Conservation (phyloP, 2,113 vertebrate genomes). For the Phocoena phocoena region DNA sequence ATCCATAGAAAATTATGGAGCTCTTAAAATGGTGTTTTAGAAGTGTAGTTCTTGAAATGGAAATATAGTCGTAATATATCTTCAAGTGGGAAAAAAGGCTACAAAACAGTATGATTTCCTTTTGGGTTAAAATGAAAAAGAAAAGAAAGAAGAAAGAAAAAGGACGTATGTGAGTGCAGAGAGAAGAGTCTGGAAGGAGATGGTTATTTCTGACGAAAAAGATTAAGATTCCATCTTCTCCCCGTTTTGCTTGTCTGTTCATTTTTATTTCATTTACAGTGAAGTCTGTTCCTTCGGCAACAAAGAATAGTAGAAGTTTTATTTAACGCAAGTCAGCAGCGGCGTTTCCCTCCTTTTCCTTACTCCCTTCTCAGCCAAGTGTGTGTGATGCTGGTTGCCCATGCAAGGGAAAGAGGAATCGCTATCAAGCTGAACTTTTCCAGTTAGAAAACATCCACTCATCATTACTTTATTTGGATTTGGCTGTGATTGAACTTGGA, state of each 20-base stretch:
- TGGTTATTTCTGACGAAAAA: not conserved
- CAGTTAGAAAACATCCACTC: not conserved
- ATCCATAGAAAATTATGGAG: not conserved
- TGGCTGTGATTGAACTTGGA: not conserved
- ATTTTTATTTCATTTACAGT: not conserved
- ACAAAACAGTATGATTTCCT: not conserved
- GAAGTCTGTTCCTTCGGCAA: not conserved
- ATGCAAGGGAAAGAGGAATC: not conserved
- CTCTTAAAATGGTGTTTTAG: not conserved
- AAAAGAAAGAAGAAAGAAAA: not conserved
- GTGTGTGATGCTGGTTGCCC: not conserved
- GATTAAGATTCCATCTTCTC: not conserved
- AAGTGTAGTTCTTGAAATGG: not conserved
- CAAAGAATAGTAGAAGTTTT: not conserved
- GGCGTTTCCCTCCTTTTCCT: not conserved
- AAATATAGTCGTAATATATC: not conserved
- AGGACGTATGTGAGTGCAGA: not conserved
- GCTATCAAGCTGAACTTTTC: not conserved
- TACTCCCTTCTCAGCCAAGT: not conserved
- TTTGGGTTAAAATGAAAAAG: slow-evolving; percentile 1
- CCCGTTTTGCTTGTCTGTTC: not conserved
- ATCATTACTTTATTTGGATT: not conserved
- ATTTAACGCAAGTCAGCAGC: not conserved
- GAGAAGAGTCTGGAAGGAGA: not conserved
- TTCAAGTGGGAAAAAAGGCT: not conserved